Base-by-base conservation (phyloP, 1,140 invertebrate species). In the Lasaia peninsularis region DNA sequence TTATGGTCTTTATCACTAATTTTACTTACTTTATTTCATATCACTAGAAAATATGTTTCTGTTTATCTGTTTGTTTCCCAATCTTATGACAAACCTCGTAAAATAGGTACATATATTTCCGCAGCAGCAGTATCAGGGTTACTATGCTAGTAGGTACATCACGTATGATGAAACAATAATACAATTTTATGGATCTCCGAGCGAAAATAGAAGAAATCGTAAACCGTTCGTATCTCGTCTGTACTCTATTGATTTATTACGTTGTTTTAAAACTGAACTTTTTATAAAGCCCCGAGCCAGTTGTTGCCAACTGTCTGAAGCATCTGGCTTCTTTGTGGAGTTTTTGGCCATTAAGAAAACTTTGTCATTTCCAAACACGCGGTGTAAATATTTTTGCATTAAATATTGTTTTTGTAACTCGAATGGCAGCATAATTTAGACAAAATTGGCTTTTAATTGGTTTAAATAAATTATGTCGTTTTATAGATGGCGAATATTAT, bases 161-260 rank as follows among this genome's bases (percentile, higher is more conserved):
- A 18, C 16, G 14, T 44, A 44, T 44, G 37, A 44, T 16, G 37
- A 44, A 44, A 44, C 37, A 44, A 44, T 44, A 44, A 44, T 44
- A 44, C 40, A 44, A 44, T 58, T 72, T 52, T 53, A 55, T 60
- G 75, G 71, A 86, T 81, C 80, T 80, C 77, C 71, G 40, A 48
- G 68, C 67, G 62, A 63, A 63, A 57, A 69, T 70, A 60, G 63
- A 69, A 73, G 65, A 75, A 75, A 71, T 61, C 67, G 75, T 82
- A 81, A 81, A 86, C 73, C 64, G 77, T 66, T 74, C 80, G 66
- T 64, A 73, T 75, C 78, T 81, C 74, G 71, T 76, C 71, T 75
- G 68, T 76, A 79, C 75, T 78, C 72, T 79, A 84, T 87, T 87
- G 84, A 87, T 87, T 84, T 85, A 87, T 78, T 71, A 66, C 75